Base-by-base conservation (phyloP, 2,797 vertebrate species). In the Sebastes paucispinis region DNA sequence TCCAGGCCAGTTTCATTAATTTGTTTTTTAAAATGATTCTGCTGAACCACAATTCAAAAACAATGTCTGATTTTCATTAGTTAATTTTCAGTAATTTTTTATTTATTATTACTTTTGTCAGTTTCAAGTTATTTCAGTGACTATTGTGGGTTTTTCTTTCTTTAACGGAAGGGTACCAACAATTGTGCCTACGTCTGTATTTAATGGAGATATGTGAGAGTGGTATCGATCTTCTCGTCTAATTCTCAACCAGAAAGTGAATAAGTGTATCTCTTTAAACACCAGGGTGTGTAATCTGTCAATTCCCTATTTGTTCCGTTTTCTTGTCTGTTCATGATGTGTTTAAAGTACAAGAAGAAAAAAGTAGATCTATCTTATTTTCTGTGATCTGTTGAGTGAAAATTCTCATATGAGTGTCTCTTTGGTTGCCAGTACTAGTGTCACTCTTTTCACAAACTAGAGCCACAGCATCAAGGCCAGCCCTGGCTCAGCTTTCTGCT, bases 391-490 rank as follows among this genome's bases (percentile, higher is more conserved):
- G 8, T 0, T 22, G 20, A 29, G 11, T 27, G 3, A 70, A 54
- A 54, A 34, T 59, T 20, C 9, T 14, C 10, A 14, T 62, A 32
- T 24, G 25, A 74, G 6, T 32, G 14, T 60, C 29, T 5, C 14
- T 62, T 24, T 54, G 43, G 29, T 52, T 82, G 34, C 4, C 5
- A 18, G 47, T 31, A 58, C 16, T 50, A 58, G 12, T 73, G 65
- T 59, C 39, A 73, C 43, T 52, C 22, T 64, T 43, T 77, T 77
- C 18, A 70, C 34, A 54, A 54, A 47, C 39, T 24, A 13, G 47
- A 78, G 11, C 84, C 83, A 79, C 39, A 50, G 39, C 54, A 13
- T 80, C 68, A 75, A 85, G 72, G 80, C 32, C 73, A 69, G 31
- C 16, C n/a, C 22, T 4, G 18, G 3, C 47, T 69, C 32, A 29